A percentile compares a stretch with the other conserved stretches of the same genome.
phyloP scores from a whole-genome alignment of 2,797 vertebrate genomes.

The Ataeniobius toweri region DNA sequence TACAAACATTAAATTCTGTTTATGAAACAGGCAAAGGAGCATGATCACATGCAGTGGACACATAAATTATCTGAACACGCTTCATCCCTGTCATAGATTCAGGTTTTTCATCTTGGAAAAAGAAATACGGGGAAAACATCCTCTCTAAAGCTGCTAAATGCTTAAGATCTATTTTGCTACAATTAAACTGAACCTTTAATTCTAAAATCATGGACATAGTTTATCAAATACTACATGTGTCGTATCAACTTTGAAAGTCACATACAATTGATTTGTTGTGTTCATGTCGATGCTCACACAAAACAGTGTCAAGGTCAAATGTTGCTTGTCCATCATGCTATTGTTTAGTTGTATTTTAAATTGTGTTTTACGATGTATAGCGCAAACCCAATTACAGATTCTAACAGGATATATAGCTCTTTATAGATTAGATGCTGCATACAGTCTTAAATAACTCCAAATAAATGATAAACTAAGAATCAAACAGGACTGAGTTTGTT shows the following conservation, averaged over 20 bases:
- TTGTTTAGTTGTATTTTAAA: constrained; percentile 12
- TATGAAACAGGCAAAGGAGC: not conserved
- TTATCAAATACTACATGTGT: constrained; percentile 42
- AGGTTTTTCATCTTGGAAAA: constrained; percentile 30
- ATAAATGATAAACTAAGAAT: not conserved
- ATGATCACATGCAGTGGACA: not conserved
- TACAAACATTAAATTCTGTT: not conserved
- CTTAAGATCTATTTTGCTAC: constrained; percentile 55
- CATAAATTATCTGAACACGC: not conserved
- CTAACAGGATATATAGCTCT: not conserved
- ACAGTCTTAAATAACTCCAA: not conserved
- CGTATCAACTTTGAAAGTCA: constrained; percentile 33
- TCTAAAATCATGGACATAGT: constrained; percentile 31
- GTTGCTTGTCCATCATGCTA: constrained; percentile 19
- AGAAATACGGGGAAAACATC: constrained; percentile 56
- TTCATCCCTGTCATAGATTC: constrained; percentile 13
- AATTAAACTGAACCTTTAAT: constrained; percentile 58
- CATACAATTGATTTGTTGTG: constrained; percentile 29
- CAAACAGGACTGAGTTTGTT: not conserved
- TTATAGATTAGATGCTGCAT: not conserved
- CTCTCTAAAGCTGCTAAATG: constrained; percentile 63
- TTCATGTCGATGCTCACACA: constrained; percentile 13
- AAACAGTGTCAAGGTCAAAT: not conserved
- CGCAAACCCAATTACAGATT: constrained; percentile 16
- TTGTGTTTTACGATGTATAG: constrained; percentile 4